Conservation (phyloP, 2,797 vertebrate species). For the Sphaeramia orbicularis region DNA sequence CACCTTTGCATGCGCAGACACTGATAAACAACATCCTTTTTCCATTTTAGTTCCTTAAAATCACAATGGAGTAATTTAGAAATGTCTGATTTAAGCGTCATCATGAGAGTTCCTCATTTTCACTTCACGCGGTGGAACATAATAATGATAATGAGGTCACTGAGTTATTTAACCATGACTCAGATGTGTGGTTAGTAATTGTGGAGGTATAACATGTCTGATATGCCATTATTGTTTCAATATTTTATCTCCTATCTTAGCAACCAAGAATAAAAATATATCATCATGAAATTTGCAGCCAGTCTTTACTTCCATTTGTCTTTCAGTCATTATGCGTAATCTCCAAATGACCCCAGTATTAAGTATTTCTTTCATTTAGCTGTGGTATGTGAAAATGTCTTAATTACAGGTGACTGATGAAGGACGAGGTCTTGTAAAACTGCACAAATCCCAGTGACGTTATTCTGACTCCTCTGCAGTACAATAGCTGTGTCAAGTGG, state of each 20-base stretch:
- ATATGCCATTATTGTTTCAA: background rate
- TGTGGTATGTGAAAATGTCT: background rate
- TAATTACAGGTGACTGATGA: background rate
- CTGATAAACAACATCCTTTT: background rate
- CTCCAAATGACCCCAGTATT: too few relatives aligned
- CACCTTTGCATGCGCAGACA: background rate
- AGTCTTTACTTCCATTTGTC: too few relatives aligned
- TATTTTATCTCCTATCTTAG: background rate
- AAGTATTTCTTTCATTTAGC: too few relatives aligned
- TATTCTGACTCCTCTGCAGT: constrained; percentile 1
- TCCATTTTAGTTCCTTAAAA: too few relatives aligned
- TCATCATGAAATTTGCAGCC: too few relatives aligned
- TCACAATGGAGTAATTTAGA: background rate
- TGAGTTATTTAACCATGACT: constrained; percentile 29
- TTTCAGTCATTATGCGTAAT: too few relatives aligned
- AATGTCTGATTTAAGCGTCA: constrained; percentile 2
- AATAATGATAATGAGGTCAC: constrained; percentile 11
- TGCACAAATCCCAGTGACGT: background rate
- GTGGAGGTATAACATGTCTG: background rate
- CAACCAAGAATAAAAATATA: background rate
- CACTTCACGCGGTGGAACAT: constrained; percentile 4
- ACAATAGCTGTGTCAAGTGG: constrained; percentile 47
- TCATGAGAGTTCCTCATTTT: constrained; percentile 32
- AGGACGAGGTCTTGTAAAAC: background rate
- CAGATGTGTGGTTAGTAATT: background rate